A percentile compares a stretch with the other conserved stretches of the same genome.
Evolutionary conservation across 2,888 invertebrate species (phyloP).

Genomic region (Aporophyla nigra): DNA sequence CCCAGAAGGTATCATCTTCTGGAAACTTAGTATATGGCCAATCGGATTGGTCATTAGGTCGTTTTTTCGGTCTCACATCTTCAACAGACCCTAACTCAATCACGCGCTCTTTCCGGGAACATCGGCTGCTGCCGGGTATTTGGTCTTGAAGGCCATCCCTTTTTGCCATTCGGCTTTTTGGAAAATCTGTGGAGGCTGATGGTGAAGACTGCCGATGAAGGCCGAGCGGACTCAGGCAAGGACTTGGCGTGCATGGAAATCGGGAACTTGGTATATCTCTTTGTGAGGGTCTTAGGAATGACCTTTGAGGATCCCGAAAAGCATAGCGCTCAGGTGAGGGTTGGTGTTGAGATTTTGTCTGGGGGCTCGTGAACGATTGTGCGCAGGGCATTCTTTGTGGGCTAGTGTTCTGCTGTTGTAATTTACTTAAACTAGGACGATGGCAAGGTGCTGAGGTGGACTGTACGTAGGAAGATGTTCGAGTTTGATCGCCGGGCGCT

Average conservation of each 20-base stretch:
- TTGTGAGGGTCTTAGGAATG: conserved; percentile 14
- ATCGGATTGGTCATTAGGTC: conserved; percentile 29
- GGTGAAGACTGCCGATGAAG: conserved; percentile 22
- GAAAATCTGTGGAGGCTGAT: neutral
- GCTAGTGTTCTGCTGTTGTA: conserved; percentile 7
- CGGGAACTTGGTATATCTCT: conserved; percentile 7
- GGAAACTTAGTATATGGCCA: conserved; percentile 48
- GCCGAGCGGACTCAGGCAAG: conserved; percentile 33
- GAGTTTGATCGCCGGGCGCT: neutral
- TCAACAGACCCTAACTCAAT: conserved; percentile 60
- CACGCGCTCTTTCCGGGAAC: conserved; percentile 43
- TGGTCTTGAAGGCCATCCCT: conserved; percentile 48
- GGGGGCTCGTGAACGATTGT: neutral
- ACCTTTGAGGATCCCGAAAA: conserved; percentile 12
- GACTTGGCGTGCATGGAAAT: conserved; percentile 26
- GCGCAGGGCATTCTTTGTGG: conserved; percentile 17
- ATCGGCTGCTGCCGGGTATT: conserved; percentile 22
- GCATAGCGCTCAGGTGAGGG: conserved; percentile 22
- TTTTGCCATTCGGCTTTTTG: conserved; percentile 33
- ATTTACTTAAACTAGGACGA: conserved; percentile 17
- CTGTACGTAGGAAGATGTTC: conserved; percentile 1
- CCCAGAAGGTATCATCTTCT: conserved; percentile 62
- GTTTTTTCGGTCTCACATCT: conserved; percentile 53
- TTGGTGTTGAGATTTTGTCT: conserved; percentile 1
- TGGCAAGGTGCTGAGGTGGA: neutral